phyloP scores from a whole-genome alignment of 2,113 vertebrate genomes.

The Percina caprodes region DNA sequence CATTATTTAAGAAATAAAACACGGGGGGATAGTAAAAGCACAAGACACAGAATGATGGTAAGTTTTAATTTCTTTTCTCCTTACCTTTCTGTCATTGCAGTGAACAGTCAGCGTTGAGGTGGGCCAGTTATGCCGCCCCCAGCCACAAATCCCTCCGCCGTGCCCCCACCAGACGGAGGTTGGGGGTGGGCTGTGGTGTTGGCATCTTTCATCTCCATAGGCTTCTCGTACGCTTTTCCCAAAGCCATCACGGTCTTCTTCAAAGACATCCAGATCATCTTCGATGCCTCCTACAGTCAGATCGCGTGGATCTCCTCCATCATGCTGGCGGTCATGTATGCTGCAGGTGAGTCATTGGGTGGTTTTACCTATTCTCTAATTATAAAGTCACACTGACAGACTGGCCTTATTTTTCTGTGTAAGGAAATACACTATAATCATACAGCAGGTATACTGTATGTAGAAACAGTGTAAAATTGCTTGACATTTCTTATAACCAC shows the following conservation, averaged over 20 bases:
- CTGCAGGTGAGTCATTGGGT: slow-evolving; percentile 88
- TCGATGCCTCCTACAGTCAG: slow-evolving; percentile 90
- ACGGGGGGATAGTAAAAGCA: too few relatives aligned
- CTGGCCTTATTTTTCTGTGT: not conserved
- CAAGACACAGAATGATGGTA: not conserved
- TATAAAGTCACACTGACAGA: not conserved
- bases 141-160: slow-evolving; percentile 37
- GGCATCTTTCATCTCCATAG: slow-evolving; percentile 94
- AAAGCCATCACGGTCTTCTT: slow-evolving; percentile 97
- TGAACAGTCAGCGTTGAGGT: slow-evolving; percentile 29
- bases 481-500: not conserved
- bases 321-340: slow-evolving; percentile 99
- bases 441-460: too few relatives aligned
- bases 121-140: slow-evolving; percentile 86
- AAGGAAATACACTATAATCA: not conserved
- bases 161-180: slow-evolving; percentile 93
- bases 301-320: slow-evolving; percentile 98
- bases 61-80: not conserved
- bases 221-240: slow-evolving; percentile 97
- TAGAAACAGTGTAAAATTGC: not conserved
- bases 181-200: slow-evolving; percentile 97
- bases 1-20: too few relatives aligned
- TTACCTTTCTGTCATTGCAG: slow-evolving; percentile 44
- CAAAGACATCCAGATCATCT: slow-evolving; percentile 96
- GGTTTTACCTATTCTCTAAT: not conserved